These are phyloP conservation scores for Drosophila multiciliata DNA, from an alignment of 2,888 invertebrate species.

Conservation along the genomic window DNA sequence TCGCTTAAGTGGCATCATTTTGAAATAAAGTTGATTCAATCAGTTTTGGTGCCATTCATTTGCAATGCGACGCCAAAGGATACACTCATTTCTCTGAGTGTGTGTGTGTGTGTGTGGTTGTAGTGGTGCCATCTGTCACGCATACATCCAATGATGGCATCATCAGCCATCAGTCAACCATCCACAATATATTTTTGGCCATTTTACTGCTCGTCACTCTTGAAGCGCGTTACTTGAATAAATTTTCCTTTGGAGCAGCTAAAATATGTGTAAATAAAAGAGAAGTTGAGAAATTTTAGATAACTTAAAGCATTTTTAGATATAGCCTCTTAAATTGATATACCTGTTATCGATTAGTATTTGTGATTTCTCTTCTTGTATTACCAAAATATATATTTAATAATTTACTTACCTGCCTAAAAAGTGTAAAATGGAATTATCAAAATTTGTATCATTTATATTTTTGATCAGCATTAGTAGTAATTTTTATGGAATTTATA, in stretches of 20 bases:
- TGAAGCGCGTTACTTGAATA: slow-evolving; percentile 14
- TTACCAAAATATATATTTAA: neutral
- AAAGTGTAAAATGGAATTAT: neutral
- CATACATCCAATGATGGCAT: slow-evolving; percentile 67
- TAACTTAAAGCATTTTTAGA: neutral
- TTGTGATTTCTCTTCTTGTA: neutral
- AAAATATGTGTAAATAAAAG: neutral
- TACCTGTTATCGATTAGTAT: neutral
- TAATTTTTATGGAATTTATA: neutral
- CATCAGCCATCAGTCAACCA: slow-evolving; percentile 46
- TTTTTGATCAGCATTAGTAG: neutral
- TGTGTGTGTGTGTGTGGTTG: slow-evolving; percentile 47
- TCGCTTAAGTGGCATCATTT: slow-evolving; percentile 85
- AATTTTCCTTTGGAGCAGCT: slow-evolving; percentile 6
- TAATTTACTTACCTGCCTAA: neutral
- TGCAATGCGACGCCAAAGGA: slow-evolving; percentile 48
- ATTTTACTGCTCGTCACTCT: slow-evolving; percentile 15
- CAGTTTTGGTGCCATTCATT: slow-evolving; percentile 66
- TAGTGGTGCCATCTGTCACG: slow-evolving; percentile 65
- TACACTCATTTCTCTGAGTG: slow-evolving; percentile 16
- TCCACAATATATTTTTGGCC: slow-evolving; percentile 15
- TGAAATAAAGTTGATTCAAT: slow-evolving; percentile 85
- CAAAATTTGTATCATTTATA: neutral
- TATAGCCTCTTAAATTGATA: neutral
- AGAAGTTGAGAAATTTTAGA: neutral